phyloP scores from a whole-genome alignment of 2,113 vertebrate species.

The Arizona elegans region DNA sequence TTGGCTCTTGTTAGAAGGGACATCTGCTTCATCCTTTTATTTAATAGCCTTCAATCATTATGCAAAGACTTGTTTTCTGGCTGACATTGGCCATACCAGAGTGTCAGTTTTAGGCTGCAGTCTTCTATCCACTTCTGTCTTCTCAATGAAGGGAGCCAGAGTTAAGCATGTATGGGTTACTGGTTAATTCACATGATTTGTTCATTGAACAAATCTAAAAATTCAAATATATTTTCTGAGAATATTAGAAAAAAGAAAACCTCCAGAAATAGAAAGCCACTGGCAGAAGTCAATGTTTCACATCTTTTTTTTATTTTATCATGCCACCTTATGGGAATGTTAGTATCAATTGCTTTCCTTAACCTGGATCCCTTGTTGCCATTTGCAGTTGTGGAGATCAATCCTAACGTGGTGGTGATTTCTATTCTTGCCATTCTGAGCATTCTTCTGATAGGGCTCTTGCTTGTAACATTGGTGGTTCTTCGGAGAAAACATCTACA shows the following conservation, averaged over 20 bases:
- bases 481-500: constrained; percentile 92
- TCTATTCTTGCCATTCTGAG: constrained; percentile 88
- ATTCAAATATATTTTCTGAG: neutral
- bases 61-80: neutral
- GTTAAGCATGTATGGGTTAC: neutral
- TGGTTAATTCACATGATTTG: neutral
- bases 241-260: neutral
- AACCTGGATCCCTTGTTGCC: constrained; percentile 38
- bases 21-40: neutral
- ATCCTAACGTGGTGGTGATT: constrained; percentile 89
- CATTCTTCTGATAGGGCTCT: constrained; percentile 82
- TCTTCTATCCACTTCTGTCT: neutral
- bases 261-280: neutral
- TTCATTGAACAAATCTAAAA: neutral
- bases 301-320: neutral
- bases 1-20: neutral
- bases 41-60: neutral
- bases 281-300: neutral
- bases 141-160: neutral
- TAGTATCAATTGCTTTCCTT: neutral
- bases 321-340: neutral
- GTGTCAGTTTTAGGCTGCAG: neutral
- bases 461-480: constrained; percentile 86
- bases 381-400: constrained; percentile 85
- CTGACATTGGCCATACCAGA: neutral